Conservation (phyloP, 1,140 invertebrate genomes). For the Chymomyza costata region DNA sequence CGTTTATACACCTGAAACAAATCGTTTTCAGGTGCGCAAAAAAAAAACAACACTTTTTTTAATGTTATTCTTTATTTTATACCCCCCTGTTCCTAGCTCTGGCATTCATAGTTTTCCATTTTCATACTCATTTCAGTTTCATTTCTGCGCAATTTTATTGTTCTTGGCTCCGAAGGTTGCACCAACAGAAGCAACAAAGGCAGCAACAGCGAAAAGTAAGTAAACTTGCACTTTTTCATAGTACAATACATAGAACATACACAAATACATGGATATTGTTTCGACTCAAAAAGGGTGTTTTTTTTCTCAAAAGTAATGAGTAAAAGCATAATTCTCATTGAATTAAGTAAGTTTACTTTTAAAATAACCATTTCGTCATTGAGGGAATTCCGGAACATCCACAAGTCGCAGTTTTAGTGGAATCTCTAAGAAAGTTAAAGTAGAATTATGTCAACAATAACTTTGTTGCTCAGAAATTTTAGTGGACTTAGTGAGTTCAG, state of each 20-base stretch:
- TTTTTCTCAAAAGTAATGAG: too few relatives aligned
- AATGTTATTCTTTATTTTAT: conserved; percentile 57
- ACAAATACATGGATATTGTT: conserved; percentile 24
- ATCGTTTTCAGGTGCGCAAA: conserved; percentile 6
- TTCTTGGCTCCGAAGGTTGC: conserved; percentile 57
- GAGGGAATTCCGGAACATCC: too few relatives aligned
- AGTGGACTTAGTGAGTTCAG: too few relatives aligned
- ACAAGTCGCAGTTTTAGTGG: too few relatives aligned
- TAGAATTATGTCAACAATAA: too few relatives aligned
- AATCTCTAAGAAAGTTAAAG: too few relatives aligned
- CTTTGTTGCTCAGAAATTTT: too few relatives aligned
- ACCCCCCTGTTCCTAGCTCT: conserved; percentile 7
- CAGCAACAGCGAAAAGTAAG: conserved; percentile 42
- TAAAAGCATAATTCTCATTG: too few relatives aligned
- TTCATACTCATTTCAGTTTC: conserved; percentile 58
- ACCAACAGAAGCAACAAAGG: conserved; percentile 12
- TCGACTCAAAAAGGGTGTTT: too few relatives aligned
- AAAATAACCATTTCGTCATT: too few relatives aligned
- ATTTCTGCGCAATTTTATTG: conserved; percentile 57
- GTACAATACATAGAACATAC: conserved; percentile 30
- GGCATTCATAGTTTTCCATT: conserved; percentile 60
- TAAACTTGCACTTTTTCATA: conserved; percentile 64
- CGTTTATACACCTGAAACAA: conserved; percentile 49
- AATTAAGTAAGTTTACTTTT: too few relatives aligned
- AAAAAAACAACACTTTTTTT: conserved; percentile 39